These are phyloP conservation scores for Aplysina aerophoba DNA, from an alignment of 37 sponge, comb jelly and placozoan genomes.

Conservation along the genomic window DNA sequence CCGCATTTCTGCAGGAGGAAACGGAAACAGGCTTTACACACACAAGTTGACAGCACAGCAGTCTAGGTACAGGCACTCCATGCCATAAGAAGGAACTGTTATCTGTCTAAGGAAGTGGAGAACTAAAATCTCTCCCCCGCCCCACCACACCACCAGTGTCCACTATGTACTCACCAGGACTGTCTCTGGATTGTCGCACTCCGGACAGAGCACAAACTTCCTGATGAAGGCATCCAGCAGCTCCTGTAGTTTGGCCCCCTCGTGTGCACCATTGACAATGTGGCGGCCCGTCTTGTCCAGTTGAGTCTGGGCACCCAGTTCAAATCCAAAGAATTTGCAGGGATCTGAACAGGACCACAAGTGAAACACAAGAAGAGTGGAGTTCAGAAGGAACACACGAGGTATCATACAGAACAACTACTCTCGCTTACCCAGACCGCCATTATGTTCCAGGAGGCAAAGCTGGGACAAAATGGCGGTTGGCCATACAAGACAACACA, in stretches of 20 bases:
- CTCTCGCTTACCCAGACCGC: neutral
- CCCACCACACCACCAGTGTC: no score
- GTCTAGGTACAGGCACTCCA: no score
- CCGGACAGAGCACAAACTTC: conserved; percentile 95
- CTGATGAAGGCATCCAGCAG: conserved; percentile 96
- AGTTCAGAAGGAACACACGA: neutral
- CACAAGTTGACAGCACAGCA: no score
- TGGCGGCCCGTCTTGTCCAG: conserved; percentile 95
- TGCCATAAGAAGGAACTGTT: no score
- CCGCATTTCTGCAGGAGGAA: conserved; percentile 12
- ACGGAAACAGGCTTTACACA: no score
- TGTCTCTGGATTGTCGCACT: conserved; percentile 99
- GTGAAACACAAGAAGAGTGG: neutral
- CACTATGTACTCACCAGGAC: conserved; percentile 78
- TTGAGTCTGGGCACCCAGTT: conserved; percentile 98
- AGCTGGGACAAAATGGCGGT: no score
- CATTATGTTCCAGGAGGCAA: neutral
- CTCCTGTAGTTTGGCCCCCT: conserved; percentile 87
- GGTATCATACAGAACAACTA: no score
- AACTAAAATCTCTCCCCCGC: no score
- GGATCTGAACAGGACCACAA: conserved; percentile 57
- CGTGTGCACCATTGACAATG: conserved; percentile 99
- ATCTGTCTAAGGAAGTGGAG: no score
- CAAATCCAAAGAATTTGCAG: conserved; percentile 98
- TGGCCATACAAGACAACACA: neutral